Conservation (phyloP, 2,797 vertebrate genomes). For the Enteromius anoplus region DNA sequence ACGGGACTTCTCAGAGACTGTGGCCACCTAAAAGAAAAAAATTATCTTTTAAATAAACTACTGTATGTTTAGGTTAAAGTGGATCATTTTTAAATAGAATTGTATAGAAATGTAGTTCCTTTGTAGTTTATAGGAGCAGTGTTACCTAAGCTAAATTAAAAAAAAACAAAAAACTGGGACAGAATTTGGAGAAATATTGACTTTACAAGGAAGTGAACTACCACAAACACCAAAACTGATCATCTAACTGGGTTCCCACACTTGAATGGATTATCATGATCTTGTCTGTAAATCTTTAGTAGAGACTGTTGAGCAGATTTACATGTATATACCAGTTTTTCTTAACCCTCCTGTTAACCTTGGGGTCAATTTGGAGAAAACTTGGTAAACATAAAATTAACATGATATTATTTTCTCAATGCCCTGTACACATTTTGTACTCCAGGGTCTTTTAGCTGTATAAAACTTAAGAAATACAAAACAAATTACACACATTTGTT, state of each 20-base stretch:
- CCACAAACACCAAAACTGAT: neutral
- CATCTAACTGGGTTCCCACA: constrained; percentile 21
- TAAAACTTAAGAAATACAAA: no score
- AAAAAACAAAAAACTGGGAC: neutral
- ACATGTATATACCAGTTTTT: neutral
- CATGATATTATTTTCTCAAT: no score
- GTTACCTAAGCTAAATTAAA: neutral
- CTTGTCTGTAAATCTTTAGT: no score
- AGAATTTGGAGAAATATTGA: neutral
- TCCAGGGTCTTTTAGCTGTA: no score
- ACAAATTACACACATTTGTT: no score
- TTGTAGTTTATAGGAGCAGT: neutral
- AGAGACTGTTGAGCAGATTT: no score
- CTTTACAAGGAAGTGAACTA: neutral
- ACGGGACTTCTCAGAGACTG: constrained; percentile 94
- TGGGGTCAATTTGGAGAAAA: no score
- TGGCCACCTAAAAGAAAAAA: constrained; percentile 89
- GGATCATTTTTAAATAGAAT: neutral
- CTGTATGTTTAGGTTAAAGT: neutral
- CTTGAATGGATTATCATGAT: neutral
- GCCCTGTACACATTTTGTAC: no score
- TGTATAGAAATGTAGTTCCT: neutral
- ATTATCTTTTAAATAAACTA: no score
- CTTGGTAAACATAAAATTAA: no score
- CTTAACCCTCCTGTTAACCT: no score